These are phyloP conservation scores for Haliclystus octoradiatus DNA, from an alignment of 30 jellyfish, hydroid and myxozoan genomes.

Conservation along the genomic window DNA sequence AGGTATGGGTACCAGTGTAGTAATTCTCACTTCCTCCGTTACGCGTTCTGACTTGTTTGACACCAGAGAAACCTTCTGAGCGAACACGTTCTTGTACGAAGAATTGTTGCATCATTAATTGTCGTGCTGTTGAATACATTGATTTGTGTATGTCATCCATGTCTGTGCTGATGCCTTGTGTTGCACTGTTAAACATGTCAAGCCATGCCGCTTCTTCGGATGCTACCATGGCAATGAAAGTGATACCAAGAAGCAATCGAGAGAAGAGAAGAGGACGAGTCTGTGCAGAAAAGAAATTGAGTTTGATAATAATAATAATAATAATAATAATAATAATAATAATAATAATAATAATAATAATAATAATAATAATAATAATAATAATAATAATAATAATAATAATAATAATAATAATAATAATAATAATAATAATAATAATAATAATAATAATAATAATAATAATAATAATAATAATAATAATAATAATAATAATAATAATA, in stretches of 20 bases:
- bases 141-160: background rate
- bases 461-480: too few relatives aligned
- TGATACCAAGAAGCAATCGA: background rate
- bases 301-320: too few relatives aligned
- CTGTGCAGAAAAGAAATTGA: too few relatives aligned
- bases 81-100: constrained; percentile 70
- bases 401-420: too few relatives aligned
- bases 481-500: too few relatives aligned
- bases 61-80: constrained; percentile 79
- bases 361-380: too few relatives aligned
- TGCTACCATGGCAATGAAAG: background rate
- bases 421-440: too few relatives aligned
- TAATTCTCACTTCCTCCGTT: constrained; percentile 15
- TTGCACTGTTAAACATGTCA: background rate
- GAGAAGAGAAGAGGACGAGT: too few relatives aligned
- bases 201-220: background rate
- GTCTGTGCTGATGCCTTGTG: background rate
- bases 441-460: too few relatives aligned
- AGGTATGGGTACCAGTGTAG: constrained; percentile 27
- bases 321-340: too few relatives aligned
- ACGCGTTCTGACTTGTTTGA: background rate
- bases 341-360: too few relatives aligned
- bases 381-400: too few relatives aligned
- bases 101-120: constrained; percentile 79
- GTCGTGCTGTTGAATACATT: constrained; percentile 18